Evolutionary conservation across 2,888 invertebrate species (phyloP).

Genomic region (Dinocampus coccinellae): DNA sequence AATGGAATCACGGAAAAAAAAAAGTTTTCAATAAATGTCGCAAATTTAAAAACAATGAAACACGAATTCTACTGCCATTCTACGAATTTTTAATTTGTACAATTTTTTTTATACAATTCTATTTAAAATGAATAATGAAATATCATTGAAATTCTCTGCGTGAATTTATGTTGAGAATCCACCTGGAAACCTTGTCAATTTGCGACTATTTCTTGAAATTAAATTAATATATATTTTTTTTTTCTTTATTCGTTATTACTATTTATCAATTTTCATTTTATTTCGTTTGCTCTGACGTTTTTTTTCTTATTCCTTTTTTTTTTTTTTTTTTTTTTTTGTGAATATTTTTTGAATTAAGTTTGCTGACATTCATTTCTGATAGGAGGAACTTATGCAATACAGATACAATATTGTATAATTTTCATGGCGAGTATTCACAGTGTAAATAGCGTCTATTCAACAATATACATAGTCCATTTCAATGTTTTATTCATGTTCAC

Average conservation of each 20-base stretch:
- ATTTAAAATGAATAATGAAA: neutral
- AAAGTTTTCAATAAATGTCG: too few relatives aligned
- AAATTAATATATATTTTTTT: neutral
- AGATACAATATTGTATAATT: conserved; percentile 14
- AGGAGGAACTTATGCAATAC: neutral
- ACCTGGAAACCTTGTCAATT: neutral
- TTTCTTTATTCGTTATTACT: neutral
- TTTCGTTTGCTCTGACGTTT: too few relatives aligned
- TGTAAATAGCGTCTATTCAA: conserved; percentile 16
- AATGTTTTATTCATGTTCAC: conserved; percentile 23
- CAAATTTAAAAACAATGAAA: too few relatives aligned
- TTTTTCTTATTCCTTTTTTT: too few relatives aligned
- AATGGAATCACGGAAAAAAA: too few relatives aligned
- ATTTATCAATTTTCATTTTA: neutral
- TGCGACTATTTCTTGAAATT: neutral
- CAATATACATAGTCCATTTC: conserved; percentile 5
- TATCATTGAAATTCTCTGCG: neutral
- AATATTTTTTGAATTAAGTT: too few relatives aligned
- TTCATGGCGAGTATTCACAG: neutral
- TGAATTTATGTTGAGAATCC: neutral
- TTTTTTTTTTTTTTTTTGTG: too few relatives aligned
- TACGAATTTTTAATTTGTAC: too few relatives aligned
- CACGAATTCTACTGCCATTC: too few relatives aligned
- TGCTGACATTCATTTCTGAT: neutral
- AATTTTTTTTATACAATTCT: neutral